Conservation (phyloP, 2,797 vertebrate genomes). For the Mormyrus hasselquistii region DNA sequence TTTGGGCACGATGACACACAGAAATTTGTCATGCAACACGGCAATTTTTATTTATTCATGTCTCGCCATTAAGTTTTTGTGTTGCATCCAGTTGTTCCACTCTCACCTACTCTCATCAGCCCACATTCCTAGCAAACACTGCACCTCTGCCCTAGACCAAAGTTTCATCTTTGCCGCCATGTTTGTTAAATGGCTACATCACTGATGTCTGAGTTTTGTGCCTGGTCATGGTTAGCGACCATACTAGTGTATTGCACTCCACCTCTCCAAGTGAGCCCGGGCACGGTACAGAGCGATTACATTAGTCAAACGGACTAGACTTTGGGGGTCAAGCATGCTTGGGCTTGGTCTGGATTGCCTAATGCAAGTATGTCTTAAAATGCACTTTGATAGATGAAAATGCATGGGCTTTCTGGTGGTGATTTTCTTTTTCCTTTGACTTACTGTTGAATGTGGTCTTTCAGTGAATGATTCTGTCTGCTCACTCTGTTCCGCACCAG, state of each 20-base stretch:
- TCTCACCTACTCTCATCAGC: not conserved
- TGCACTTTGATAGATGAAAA: not conserved
- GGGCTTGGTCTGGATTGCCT: not conserved
- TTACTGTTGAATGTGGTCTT: not conserved
- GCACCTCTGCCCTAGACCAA: not conserved
- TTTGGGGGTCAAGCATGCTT: not conserved
- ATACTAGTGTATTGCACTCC: not conserved
- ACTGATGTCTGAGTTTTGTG: not conserved
- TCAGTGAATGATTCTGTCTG: not conserved
- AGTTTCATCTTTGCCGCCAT: not conserved
- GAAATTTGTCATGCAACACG: not conserved
- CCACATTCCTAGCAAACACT: not conserved
- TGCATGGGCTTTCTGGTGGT: not conserved
- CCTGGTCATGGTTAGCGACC: not conserved
- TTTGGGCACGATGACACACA: not conserved
- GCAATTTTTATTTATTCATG: not conserved
- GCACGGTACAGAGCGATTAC: not conserved
- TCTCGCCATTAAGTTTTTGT: not conserved
- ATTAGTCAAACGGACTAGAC: not conserved
- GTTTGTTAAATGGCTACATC: not conserved
- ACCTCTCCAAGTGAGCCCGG: not conserved
- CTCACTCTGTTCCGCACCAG: conserved; percentile 34
- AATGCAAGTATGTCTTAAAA: not conserved
- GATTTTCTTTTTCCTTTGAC: not conserved
- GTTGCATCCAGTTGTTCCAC: not conserved